Conservation (phyloP, 1,140 invertebrate genomes). For the Drosophila quadrilineata region DNA sequence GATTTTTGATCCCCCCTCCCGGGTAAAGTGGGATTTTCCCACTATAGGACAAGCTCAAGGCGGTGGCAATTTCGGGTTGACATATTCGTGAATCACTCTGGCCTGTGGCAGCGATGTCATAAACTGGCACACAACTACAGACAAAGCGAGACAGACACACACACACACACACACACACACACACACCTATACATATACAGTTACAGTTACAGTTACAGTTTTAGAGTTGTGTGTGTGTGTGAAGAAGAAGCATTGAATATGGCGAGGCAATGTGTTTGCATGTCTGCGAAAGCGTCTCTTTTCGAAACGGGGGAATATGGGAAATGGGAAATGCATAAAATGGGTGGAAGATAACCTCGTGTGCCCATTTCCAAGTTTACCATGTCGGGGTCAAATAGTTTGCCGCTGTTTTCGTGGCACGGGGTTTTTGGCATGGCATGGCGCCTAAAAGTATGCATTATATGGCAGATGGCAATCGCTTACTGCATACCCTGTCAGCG, state of each 20-base stretch:
- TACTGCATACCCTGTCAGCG: background rate
- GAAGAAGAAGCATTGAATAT: background rate
- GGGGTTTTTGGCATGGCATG: no score
- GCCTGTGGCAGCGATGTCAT: constrained; percentile 37
- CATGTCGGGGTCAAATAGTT: constrained; percentile 74
- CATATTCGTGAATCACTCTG: constrained; percentile 23
- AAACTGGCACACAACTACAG: constrained; percentile 41
- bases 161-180: background rate
- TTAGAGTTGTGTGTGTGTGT: no score
- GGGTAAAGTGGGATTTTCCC: background rate
- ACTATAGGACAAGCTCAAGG: background rate
- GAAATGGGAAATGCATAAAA: no score
- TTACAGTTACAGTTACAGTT: no score
- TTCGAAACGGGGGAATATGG: no score
- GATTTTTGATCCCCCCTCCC: background rate
- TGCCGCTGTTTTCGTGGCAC: constrained; percentile 66
- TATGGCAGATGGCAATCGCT: constrained; percentile 38
- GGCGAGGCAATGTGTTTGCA: constrained; percentile 40
- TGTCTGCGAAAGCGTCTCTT: constrained; percentile 25
- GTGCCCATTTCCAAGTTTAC: constrained; percentile 74
- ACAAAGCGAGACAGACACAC: background rate
- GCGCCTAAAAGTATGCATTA: constrained; percentile 55
- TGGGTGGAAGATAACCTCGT: constrained; percentile 58
- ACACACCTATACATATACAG: background rate
- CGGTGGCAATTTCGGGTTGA: constrained; percentile 45